Conservation (phyloP, 2,797 vertebrate species). For the Brachymystax lenok region DNA sequence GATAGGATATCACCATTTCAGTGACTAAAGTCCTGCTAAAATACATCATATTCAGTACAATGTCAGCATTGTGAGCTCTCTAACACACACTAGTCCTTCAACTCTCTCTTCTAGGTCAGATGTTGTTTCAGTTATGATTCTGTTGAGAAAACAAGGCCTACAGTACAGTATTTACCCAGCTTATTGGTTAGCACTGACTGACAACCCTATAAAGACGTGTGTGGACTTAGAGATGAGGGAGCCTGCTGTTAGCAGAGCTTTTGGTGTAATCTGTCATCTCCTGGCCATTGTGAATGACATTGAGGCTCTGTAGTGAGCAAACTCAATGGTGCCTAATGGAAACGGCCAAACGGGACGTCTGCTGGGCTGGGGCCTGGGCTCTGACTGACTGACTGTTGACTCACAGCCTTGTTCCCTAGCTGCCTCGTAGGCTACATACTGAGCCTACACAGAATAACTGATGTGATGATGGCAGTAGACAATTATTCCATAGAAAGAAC, state of each 20-base stretch:
- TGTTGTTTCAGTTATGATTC: slow-evolving; percentile 52
- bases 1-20: slow-evolving; percentile 2
- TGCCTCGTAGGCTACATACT: neutral
- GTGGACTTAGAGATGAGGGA: slow-evolving; percentile 32
- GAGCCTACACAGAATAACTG: slow-evolving; percentile 17
- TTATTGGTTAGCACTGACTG: slow-evolving; percentile 56
- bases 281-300: slow-evolving; percentile 50
- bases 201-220: slow-evolving; percentile 53
- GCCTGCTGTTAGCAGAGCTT: slow-evolving; percentile 35
- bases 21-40: slow-evolving; percentile 23
- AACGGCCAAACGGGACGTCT: slow-evolving; percentile 20
- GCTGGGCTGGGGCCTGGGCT: slow-evolving; percentile 6
- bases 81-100: slow-evolving; percentile 27
- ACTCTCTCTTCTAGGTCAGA: slow-evolving; percentile 43
- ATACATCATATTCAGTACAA: slow-evolving; percentile 52
- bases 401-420: slow-evolving; percentile 30
- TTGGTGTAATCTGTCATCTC: slow-evolving; percentile 66
- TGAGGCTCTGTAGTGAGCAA: slow-evolving; percentile 35
- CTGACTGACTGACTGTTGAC: slow-evolving; percentile 40
- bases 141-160: slow-evolving; percentile 22
- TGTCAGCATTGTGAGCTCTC: slow-evolving; percentile 44
- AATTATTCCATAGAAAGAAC: neutral
- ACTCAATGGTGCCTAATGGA: slow-evolving; percentile 53
- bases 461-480: neutral
- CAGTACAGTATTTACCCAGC: slow-evolving; percentile 31